phyloP scores from a whole-genome alignment of 2,113 vertebrate species.

The Sinocyclocheilus maitianheensis region DNA sequence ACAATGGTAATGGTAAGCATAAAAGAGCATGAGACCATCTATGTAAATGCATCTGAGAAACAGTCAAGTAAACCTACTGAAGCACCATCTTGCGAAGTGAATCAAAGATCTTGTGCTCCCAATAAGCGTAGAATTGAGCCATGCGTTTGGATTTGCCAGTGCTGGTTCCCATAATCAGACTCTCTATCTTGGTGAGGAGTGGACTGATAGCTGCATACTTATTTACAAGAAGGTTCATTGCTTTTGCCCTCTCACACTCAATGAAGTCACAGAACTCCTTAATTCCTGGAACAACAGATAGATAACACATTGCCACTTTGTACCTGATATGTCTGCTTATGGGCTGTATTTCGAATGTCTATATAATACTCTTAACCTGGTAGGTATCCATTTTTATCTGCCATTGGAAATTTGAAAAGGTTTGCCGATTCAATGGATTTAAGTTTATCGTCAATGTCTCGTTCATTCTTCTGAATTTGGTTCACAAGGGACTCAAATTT shows the following conservation, averaged over 20 bases:
- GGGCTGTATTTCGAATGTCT: too few species aligned
- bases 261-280: constrained; percentile 87
- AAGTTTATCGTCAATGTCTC: constrained; percentile 80
- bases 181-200: constrained; percentile 85
- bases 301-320: background rate
- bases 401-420: constrained; percentile 81
- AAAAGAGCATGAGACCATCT: background rate
- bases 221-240: constrained; percentile 74
- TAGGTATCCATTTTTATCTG: constrained; percentile 66
- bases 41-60: background rate
- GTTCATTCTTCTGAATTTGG: constrained; percentile 83
- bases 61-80: constrained; percentile 75
- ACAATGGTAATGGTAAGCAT: background rate
- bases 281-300: constrained; percentile 71
- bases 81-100: constrained; percentile 82
- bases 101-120: constrained; percentile 85
- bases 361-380: constrained; percentile 75
- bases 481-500: constrained; percentile 86
- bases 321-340: background rate
- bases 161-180: constrained; percentile 79
- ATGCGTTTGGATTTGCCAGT: constrained; percentile 82
- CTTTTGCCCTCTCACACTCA: constrained; percentile 78
- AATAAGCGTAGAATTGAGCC: constrained; percentile 83
- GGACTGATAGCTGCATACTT: constrained; percentile 84
- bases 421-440: constrained; percentile 78